These are phyloP conservation scores for Megalopta genalis DNA, from an alignment of 1,140 invertebrate genomes.

Conservation along the genomic window DNA sequence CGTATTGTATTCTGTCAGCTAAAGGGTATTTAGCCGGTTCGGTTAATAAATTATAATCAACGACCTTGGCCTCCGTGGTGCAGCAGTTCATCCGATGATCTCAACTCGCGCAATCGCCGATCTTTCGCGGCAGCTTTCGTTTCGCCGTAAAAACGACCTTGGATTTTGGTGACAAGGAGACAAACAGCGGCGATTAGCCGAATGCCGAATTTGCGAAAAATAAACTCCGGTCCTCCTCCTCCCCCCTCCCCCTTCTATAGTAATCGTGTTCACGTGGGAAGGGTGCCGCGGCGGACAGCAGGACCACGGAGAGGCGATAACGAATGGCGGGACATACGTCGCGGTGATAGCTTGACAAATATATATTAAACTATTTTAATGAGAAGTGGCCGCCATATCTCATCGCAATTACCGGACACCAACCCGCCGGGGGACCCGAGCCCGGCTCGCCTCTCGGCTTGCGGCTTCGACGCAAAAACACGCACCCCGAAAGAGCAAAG, in stretches of 20 bases:
- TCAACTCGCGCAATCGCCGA: too few species aligned
- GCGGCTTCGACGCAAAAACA: slow-evolving; percentile 59
- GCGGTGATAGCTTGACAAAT: slow-evolving; percentile 72
- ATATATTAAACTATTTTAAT: slow-evolving; percentile 78
- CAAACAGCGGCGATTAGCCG: slow-evolving; percentile 64
- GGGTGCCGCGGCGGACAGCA: slow-evolving; percentile 1
- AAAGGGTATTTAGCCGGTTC: too few species aligned
- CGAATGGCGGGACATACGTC: slow-evolving; percentile 67
- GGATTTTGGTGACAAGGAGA: slow-evolving; percentile 66
- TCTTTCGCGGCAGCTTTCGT: too few species aligned
- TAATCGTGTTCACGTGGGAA: background rate
- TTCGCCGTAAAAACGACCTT: too few species aligned
- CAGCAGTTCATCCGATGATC: too few species aligned
- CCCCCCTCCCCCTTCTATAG: background rate
- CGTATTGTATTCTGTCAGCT: too few species aligned
- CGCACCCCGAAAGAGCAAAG: slow-evolving; percentile 66
- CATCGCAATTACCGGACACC: slow-evolving; percentile 74
- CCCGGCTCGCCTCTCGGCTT: slow-evolving; percentile 45
- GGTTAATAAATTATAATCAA: too few species aligned
- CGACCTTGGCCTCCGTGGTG: too few species aligned
- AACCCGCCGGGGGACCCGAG: slow-evolving; percentile 50
- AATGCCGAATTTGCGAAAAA: slow-evolving; percentile 70
- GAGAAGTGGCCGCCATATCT: slow-evolving; percentile 76
- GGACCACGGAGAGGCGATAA: slow-evolving; percentile 51
- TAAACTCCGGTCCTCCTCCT: slow-evolving; percentile 37